Evolutionary conservation across 2,113 vertebrate species (phyloP), one percentile per base, ranked within the genome.

Genomic region (Tauraco erythrolophus): DNA sequence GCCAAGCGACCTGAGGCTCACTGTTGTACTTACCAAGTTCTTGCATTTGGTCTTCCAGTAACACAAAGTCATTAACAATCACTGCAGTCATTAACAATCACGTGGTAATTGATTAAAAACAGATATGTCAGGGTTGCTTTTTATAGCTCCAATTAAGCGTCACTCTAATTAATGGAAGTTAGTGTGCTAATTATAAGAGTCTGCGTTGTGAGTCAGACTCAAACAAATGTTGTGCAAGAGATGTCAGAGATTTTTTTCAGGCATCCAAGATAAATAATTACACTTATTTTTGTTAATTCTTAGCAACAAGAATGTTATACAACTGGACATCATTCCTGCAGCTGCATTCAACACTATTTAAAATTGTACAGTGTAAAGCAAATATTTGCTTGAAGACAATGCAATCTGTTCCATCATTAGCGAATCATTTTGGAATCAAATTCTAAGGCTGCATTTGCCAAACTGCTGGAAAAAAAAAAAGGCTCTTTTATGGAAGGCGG

Each of bases 91-190:
- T 65, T 95, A 95, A 95, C 92, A 93, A 93, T 58, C 86, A 77
- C 48, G 88, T 16, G 69, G 74, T 90, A 97, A 97, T 31, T 96
- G 88, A 97, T 96, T 97, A 82, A 97, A 91, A 93, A 13, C 95
- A 98, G 93, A 79, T 92, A 94, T 58, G 89, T 84, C 71, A 88
- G 6, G 19, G 89, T 92, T 91, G 82, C 95, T 98, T 97, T 97
- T 97, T 94, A 95, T 96, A 98, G 92, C 56, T 96, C 60, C 65
- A 96, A 94, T 96, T 93, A 95, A 97, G 88, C 77, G 64, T 68
- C 93, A 90, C 72, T 30, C 81, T 96, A 97, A 97, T 97, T 94
- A 97, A 95, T 97, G 96, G 94, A 84, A 84, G 96, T 94, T 97
- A 93, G 88, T 61, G 60, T 86, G 78, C 92, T 97, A 95, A 96